A percentile compares a stretch with the other conserved stretches of the same genome.
These are phyloP conservation scores for Zaprionus tsacasi DNA, from an alignment of 1,140 invertebrate species.

Conservation along the genomic window DNA sequence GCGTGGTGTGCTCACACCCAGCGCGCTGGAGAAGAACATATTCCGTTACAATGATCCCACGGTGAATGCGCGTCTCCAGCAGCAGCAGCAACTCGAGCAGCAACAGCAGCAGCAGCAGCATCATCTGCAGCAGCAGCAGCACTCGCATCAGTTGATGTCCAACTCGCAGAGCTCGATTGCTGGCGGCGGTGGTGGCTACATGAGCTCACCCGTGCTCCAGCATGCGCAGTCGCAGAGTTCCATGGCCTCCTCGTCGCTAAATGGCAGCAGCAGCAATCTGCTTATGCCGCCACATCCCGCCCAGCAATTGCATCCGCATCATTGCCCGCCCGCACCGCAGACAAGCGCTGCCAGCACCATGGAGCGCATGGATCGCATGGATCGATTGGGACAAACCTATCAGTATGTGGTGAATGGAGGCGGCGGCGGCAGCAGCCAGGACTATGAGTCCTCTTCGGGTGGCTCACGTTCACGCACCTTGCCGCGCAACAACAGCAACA, in stretches of 20 bases:
- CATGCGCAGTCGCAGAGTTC: slow-evolving; percentile 85
- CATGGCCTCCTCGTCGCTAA: slow-evolving; percentile 85
- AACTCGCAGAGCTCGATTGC: slow-evolving; percentile 80
- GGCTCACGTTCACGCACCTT: slow-evolving; percentile 61
- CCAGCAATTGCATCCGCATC: slow-evolving; percentile 54
- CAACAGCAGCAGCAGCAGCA: slow-evolving; percentile 36
- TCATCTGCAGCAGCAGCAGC: slow-evolving; percentile 33
- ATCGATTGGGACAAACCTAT: slow-evolving; percentile 49
- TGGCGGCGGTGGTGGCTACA: slow-evolving; percentile 45
- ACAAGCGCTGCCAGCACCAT: slow-evolving; percentile 79
- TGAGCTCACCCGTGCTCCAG: slow-evolving; percentile 67
- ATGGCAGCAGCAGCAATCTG: slow-evolving; percentile 76
- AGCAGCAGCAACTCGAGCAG: slow-evolving; percentile 44
- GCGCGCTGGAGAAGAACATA: slow-evolving; percentile 86
- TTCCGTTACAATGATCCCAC: slow-evolving; percentile 89
- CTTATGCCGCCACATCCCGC: slow-evolving; percentile 43
- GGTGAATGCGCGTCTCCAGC: slow-evolving; percentile 83
- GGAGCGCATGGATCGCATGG: slow-evolving; percentile 71
- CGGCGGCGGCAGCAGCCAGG: slow-evolving; percentile 58
- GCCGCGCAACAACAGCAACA: slow-evolving; percentile 81
- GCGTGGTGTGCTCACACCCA: slow-evolving; percentile 81
- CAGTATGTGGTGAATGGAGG: slow-evolving; percentile 57
- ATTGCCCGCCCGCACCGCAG: slow-evolving; percentile 78
- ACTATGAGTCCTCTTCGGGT: slow-evolving; percentile 64
- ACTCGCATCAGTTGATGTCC: slow-evolving; percentile 63